A percentile compares a stretch with the other conserved stretches of the same genome.
Conservation (phyloP, 2,113 vertebrate genomes). For the Notiomystis cincta region DNA sequence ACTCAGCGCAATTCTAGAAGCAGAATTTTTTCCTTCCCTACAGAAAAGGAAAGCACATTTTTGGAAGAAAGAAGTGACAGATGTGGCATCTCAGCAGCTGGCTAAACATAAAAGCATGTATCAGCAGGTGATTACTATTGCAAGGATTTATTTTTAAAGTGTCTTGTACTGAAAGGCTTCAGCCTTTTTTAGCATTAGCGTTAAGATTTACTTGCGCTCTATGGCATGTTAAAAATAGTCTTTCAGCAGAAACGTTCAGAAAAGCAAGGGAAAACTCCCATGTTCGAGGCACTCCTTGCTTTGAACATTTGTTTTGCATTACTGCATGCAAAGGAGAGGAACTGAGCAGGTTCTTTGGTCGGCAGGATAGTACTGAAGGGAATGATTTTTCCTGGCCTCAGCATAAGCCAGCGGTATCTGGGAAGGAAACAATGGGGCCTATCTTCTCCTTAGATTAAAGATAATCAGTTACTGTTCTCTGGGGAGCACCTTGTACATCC, state of each 20-base stretch:
- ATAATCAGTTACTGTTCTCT: neutral
- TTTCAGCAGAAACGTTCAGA: neutral
- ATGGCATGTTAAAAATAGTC: neutral
- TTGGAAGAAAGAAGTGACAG: conserved; percentile 40
- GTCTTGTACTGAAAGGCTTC: neutral
- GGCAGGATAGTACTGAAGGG: neutral
- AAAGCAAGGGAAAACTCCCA: neutral
- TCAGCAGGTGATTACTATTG: conserved; percentile 24
- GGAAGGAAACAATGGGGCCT: neutral
- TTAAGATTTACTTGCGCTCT: neutral
- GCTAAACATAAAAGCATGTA: conserved; percentile 26
- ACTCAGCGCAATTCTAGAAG: neutral
- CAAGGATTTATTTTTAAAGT: conserved; percentile 44
- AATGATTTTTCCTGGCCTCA: neutral
- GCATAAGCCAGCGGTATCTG: neutral
- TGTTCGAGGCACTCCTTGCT: neutral
- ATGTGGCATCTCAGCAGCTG: conserved; percentile 53
- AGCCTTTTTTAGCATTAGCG: neutral
- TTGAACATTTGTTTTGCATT: conserved; percentile 30
- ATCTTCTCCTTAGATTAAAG: neutral
- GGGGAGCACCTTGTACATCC: neutral
- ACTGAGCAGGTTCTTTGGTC: neutral
- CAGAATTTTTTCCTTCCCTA: conserved; percentile 25
- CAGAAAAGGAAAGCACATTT: conserved; percentile 33
- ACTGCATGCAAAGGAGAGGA: neutral